A percentile compares a stretch with the other conserved stretches of the same genome.
Evolutionary conservation across 2,888 invertebrate species (phyloP).

Genomic region (Lycophotia porphyrea): DNA sequence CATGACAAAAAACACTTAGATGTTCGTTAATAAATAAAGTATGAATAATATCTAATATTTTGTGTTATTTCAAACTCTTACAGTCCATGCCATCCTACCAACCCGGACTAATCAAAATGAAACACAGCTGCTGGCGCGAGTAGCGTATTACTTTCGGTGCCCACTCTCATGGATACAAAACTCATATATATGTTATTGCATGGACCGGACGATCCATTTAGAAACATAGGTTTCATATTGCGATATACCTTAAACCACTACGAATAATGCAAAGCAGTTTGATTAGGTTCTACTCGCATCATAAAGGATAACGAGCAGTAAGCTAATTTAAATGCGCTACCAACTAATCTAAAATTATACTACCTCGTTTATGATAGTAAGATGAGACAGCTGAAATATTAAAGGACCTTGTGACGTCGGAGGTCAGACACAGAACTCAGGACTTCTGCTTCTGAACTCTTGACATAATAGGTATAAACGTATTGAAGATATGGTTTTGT

Average conservation of each 20-base stretch:
- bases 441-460: constrained; percentile 15
- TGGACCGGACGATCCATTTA: background rate
- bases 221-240: constrained; percentile 5
- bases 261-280: constrained; percentile 46
- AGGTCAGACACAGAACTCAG: background rate
- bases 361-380: constrained; percentile 42
- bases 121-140: constrained; percentile 33
- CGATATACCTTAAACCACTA: constrained; percentile 6
- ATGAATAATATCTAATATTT: background rate
- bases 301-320: constrained; percentile 41
- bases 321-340: constrained; percentile 36
- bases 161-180: constrained; percentile 1
- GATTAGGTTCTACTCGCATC: constrained; percentile 32
- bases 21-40: constrained; percentile 4
- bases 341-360: constrained; percentile 59
- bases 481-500: constrained; percentile 6
- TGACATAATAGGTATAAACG: constrained; percentile 24
- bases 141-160: constrained; percentile 7
- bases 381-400: constrained; percentile 56
- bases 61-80: constrained; percentile 7
- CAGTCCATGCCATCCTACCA: background rate
- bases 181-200: background rate
- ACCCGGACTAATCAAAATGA: constrained; percentile 17
- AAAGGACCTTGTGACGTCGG: constrained; percentile 24
- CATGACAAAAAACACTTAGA: background rate